Base-by-base conservation (phyloP, 2,113 vertebrate species). In the Leptosomus discolor region DNA sequence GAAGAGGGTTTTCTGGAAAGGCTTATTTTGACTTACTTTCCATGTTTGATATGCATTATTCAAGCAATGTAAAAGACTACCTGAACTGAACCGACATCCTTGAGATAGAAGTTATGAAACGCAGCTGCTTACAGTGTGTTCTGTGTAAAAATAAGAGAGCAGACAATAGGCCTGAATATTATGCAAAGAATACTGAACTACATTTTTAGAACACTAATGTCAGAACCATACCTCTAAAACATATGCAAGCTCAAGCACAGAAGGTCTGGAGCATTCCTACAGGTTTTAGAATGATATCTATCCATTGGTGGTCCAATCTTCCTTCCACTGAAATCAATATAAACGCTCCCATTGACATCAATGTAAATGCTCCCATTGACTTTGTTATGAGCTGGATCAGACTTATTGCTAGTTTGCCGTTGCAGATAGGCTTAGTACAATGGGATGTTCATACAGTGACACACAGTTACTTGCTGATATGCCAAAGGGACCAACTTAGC, bases 101-200 rank as follows among this genome's bases (percentile, higher is more conserved):
- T 91, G 84, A 92, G 68, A 65, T 73, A 36, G 71, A 94, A 94
- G 68, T 64, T 75, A 95, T 94, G 88, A 95, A 97, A 86, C 70
- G 36, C 78, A 89, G 46, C 75, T 96, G 54, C 78, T 78, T 80
- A 57, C 56, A 68, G 34, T 77, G 71, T 74, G 57, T 34, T 83
- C 74, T 95, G 15, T 84, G 64, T 69, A 80, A 94, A 94, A 96
- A 70, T 83, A 61, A 67, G 24, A 80, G 11, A 85, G 30, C 43
- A 84, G 63, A 90, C 75, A 96, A 95, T 81, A 94, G 58, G 20
- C n/a, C 41, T 91, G 71, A 70, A 79, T 86, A 56, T 63, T 92
- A 90, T 90, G 41, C 41, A 74, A 88, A 94, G 30, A 37, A 75
- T 61, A 67, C 19, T 17, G 34, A 39, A 48, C 36, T 54, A 89